Percentiles rank a stretch among this genome's conserved stretches.
These are phyloP conservation scores for Meandrina meandrites DNA, from an alignment of 92 coral and sea anemone genomes.

Conservation along the genomic window DNA sequence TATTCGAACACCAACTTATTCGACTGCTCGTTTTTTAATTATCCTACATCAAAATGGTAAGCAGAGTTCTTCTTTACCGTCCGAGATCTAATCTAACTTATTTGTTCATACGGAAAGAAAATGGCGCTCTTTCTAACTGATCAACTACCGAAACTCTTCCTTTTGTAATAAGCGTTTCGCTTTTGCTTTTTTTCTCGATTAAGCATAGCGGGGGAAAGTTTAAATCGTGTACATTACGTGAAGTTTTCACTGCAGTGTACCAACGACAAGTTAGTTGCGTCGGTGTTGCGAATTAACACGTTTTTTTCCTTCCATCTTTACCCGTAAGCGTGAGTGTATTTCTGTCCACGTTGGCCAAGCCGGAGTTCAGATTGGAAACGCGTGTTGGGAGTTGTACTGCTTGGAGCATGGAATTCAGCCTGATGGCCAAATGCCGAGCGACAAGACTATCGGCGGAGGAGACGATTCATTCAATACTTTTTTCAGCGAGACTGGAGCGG, in stretches of 20 bases:
- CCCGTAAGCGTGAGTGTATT: conserved; percentile 83
- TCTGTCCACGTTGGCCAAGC: conserved; percentile 95
- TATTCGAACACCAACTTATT: background rate
- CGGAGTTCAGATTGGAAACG: conserved; percentile 94
- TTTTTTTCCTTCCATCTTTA: no score
- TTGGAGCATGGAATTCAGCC: conserved; percentile 95
- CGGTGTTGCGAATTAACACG: background rate
- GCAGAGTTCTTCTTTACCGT: background rate
- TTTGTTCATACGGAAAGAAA: background rate
- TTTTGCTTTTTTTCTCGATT: no score
- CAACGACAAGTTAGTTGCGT: no score
- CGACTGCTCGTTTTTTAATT: background rate
- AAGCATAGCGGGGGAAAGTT: no score
- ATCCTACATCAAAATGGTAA: conserved; percentile 7
- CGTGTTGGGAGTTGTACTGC: conserved; percentile 98
- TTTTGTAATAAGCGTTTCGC: no score
- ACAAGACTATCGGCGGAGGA: conserved; percentile 74
- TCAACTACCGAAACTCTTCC: no score
- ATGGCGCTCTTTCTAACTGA: background rate
- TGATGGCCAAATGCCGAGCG: conserved; percentile 93
- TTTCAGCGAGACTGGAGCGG: conserved; percentile 96
- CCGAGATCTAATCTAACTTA: background rate
- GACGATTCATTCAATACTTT: conserved; percentile 95
- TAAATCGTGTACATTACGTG: no score
- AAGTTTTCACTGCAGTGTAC: no score